Conservation (phyloP, 2,888 invertebrate genomes). For the Tanypteryx hageni region DNA sequence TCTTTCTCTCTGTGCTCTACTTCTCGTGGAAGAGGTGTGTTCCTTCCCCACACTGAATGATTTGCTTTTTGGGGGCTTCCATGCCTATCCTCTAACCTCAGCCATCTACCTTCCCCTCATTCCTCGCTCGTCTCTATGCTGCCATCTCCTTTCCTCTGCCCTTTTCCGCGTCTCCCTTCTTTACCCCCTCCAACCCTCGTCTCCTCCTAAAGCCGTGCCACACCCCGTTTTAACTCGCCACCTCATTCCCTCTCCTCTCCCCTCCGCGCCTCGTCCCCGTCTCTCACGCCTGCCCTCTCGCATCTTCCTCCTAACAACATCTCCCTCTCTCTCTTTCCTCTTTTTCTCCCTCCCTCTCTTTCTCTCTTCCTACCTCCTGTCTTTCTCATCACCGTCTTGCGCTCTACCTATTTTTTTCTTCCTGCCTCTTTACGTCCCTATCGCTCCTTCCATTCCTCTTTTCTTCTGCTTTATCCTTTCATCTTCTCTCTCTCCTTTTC, state of each 20-base stretch:
- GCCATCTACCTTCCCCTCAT: background rate
- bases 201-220: background rate
- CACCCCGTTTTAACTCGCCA: background rate
- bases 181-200: background rate
- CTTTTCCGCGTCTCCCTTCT: background rate
- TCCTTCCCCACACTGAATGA: background rate
- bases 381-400: background rate
- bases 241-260: background rate
- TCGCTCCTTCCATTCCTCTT: background rate
- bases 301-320: background rate
- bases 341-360: background rate
- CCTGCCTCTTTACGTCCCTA: background rate
- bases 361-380: background rate
- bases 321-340: background rate
- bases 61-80: background rate
- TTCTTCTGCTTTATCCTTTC: background rate
- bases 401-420: background rate
- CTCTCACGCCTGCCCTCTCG: background rate
- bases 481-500: background rate
- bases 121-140: background rate
- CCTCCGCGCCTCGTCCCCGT: background rate
- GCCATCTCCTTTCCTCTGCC: background rate
- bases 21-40: background rate
- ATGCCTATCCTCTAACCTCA: background rate
- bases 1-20: background rate